Base-by-base conservation (phyloP, 2,888 invertebrate genomes). In the Melanchra persicariae region DNA sequence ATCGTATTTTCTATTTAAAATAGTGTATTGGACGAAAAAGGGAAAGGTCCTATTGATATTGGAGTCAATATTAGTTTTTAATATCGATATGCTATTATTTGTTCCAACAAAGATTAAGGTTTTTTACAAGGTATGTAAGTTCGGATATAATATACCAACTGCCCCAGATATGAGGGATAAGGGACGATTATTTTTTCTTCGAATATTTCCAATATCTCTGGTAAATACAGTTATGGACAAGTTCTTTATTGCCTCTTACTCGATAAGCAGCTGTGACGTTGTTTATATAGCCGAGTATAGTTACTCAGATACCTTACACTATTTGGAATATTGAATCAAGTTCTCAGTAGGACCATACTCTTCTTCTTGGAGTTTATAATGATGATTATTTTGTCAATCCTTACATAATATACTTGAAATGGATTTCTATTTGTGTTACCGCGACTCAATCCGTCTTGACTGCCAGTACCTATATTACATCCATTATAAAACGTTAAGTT, bases 1-100 rank as follows among this genome's bases (percentile, higher is more conserved):
- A 85, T 85, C 86, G 73, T 77, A 84, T 85, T 77, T 82, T 82
- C 74, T 86, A 84, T 87, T 88, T 87, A 81, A 81, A 84, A 81
- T 79, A 74, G 64, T 70, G 66, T 70, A 66, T 71, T 61, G 55
- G 64, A 58, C 65, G 79, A 66, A 73, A 79, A 82, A 77, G 70
- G 77, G 62, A 77, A 82, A 76, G 74, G 74, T 51, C 59, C 55
- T 64, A 70, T 85, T 73, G 72, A 79, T 83, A 83, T 58, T 34
- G 30, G 24, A 69, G 83, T 79, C 84, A 83, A 84, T 84, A 83
- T 84, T 83, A 83, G 81, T 76, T 77, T 83, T 81, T 83, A 83
- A 84, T 84, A 84, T 84, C 81, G 69, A 81, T 80, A 83, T 66
- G 57, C 60, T 40, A 73, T 78, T 81, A 82, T 81, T 72, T 78